These are phyloP conservation scores for Staurois parvus DNA, from an alignment of 2,797 vertebrate genomes.

Conservation along the genomic window DNA sequence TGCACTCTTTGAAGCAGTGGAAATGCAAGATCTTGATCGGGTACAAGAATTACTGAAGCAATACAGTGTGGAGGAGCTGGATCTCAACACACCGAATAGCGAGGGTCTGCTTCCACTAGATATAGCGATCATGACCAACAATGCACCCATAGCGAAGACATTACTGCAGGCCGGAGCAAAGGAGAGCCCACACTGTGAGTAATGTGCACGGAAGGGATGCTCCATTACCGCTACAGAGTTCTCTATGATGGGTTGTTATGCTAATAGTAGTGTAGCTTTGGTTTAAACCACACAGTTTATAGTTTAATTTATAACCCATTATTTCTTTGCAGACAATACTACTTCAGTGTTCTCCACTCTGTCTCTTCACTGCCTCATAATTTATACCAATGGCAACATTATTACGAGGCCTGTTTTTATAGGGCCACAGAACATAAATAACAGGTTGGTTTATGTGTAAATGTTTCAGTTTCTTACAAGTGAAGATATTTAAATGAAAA, in stretches of 20 bases:
- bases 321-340: conserved; percentile 6
- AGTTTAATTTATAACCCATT: conserved; percentile 4
- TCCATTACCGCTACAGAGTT: not conserved
- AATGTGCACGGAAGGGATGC: rapidly evolving
- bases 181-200: conserved; percentile 94
- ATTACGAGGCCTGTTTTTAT: not conserved
- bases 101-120: conserved; percentile 92
- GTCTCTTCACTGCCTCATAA: not conserved
- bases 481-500: not conserved
- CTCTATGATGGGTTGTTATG: not conserved
- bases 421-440: not conserved
- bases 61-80: conserved; percentile 90
- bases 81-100: conserved; percentile 92
- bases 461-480: not conserved
- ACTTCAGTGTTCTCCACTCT: not conserved
- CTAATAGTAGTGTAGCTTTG: not conserved
- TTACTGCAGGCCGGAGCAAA: conserved; percentile 87
- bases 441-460: not conserved
- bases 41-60: conserved; percentile 87
- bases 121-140: conserved; percentile 94
- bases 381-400: not conserved
- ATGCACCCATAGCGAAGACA: conserved; percentile 87
- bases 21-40: conserved; percentile 88
- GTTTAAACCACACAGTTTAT: not conserved
- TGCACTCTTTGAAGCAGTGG: conserved; percentile 89